A percentile compares a stretch with the other conserved stretches of the same genome.
These are phyloP conservation scores for Proterorhinus semilunaris DNA, from an alignment of 2,113 vertebrate genomes.

Conservation along the genomic window DNA sequence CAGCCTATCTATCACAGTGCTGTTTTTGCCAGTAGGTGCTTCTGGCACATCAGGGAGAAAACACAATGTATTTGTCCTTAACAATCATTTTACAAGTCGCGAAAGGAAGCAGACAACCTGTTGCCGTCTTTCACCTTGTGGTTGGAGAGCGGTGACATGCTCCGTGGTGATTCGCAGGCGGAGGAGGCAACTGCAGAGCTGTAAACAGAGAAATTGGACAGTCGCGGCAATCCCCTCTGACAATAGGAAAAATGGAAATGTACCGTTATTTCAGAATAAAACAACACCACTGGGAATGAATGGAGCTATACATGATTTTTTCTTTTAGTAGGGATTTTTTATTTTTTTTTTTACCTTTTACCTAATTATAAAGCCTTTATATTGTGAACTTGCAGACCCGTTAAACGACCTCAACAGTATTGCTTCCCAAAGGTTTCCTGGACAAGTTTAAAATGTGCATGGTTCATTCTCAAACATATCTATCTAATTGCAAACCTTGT, in stretches of 20 bases:
- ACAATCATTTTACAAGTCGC: neutral
- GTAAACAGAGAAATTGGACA: neutral
- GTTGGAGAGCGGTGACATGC: neutral
- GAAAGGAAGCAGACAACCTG: conserved; percentile 1
- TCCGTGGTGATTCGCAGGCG: neutral
- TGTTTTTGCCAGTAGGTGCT: neutral
- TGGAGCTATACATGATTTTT: too few relatives aligned
- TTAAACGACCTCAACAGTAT: too few relatives aligned
- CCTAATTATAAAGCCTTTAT: too few relatives aligned
- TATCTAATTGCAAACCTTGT: too few relatives aligned
- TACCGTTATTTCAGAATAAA: neutral
- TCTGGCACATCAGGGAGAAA: neutral
- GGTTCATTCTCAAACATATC: too few relatives aligned
- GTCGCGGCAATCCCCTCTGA: neutral
- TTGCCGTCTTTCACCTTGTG: neutral
- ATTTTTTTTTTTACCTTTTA: too few relatives aligned
- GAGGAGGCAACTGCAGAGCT: neutral
- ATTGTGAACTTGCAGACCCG: too few relatives aligned
- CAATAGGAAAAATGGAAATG: neutral
- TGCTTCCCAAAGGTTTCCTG: too few relatives aligned
- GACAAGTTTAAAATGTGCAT: too few relatives aligned
- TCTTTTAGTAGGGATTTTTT: too few relatives aligned
- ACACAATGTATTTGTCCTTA: conserved; percentile 3
- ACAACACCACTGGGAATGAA: neutral
- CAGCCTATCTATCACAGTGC: neutral